Evolutionary conservation across 2,797 vertebrate species (phyloP).

Genomic region (Sebastes nivosus): DNA sequence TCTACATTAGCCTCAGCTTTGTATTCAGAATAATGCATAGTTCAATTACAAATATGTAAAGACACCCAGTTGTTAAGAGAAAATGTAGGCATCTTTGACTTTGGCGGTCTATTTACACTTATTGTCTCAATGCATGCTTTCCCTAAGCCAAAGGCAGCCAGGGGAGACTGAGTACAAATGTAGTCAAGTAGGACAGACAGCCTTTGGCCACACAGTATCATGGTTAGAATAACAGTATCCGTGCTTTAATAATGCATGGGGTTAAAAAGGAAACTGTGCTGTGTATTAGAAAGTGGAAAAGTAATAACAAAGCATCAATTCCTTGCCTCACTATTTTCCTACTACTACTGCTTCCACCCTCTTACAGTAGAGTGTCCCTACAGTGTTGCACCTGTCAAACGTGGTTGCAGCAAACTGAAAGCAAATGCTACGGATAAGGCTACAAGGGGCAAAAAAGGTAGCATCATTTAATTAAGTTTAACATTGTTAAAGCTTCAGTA

Average conservation of each 20-base stretch:
- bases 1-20: not conserved
- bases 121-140: conserved; percentile 3
- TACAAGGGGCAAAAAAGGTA: not conserved
- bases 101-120: conserved; percentile 14
- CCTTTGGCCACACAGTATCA: conserved; percentile 33
- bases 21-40: not conserved
- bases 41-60: not conserved
- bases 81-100: not conserved
- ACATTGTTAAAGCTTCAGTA: not conserved
- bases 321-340: not conserved
- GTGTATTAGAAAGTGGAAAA: conserved; percentile 42
- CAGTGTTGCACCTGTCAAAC: not conserved
- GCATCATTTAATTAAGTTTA: conserved; percentile 14
- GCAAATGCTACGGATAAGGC: not conserved
- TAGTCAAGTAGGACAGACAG: conserved; percentile 10
- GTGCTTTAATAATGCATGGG: conserved; percentile 63
- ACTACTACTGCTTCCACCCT: not conserved
- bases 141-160: conserved; percentile 6
- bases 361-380: not conserved
- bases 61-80: not conserved
- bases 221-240: conserved; percentile 20
- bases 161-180: conserved; percentile 7
- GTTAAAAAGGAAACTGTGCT: conserved; percentile 55
- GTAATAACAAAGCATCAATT: conserved; percentile 41
- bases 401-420: not conserved